Base-by-base conservation (phyloP, 2,797 vertebrate genomes). In the Oreortyx pictus region DNA sequence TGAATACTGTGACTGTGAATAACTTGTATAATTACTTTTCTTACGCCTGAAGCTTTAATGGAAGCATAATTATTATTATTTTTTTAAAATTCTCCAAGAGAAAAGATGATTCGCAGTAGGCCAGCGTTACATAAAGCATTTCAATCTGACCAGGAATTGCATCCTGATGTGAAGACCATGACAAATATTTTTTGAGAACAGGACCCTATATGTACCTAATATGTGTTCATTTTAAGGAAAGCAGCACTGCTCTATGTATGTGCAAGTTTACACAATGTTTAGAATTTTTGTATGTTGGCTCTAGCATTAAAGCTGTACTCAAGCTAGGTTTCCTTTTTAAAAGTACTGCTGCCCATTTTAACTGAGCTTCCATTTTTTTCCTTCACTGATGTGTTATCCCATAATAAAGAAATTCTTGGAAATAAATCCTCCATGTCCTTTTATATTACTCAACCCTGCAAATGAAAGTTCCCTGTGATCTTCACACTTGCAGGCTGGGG, bases 1-100 rank as follows among this genome's bases (percentile, higher is more conserved):
- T 76, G 56, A 88, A 71, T 73, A 74, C 27, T 33, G 11, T 89
- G 82, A 66, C 75, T 82, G 39, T 88, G 81, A 93, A 91, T 88
- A 82, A 71, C 52, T 70, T 60, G 4, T 65, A 33, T 50, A 60
- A 84, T 86, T 91, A 75, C 79, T 92, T 83, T 66, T 43, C 37
- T 76, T 78, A 56, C 47, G 78, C 66, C 64, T 76, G 52, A 22
- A 86, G 61, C 71, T 80, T 90, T 79, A 57, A 73, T 90, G 76
- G 87, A 79, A 90, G 52, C 43, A 29, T 76, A 70, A 89, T 71
- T 72, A 91, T 59, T 60, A 0, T 44, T 20, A 10, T 46, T 46
- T 46, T 46, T 46, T 46, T 10, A n/a, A n/a, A 20, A 60, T 90
- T 1, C 25, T 52, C 25, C 80, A 6, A 33, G 68, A 89, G 83